These are phyloP conservation scores for Ceratosolen solmsi DNA, from an alignment of 1,140 invertebrate genomes.

Conservation along the genomic window DNA sequence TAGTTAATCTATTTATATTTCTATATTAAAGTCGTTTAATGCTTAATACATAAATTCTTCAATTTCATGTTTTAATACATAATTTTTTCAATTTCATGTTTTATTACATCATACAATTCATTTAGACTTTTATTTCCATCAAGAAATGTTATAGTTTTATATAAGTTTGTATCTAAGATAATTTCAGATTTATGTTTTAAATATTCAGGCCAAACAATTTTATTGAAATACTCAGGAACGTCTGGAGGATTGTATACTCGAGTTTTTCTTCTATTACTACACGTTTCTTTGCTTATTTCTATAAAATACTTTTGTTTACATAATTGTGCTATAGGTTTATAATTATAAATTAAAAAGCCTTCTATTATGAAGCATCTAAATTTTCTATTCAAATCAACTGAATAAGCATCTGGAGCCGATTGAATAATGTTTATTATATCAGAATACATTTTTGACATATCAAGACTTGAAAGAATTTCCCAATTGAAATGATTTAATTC, in stretches of 20 bases:
- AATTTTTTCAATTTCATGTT: constrained; percentile 58
- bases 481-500: constrained; percentile 85
- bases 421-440: constrained; percentile 72
- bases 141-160: constrained; percentile 61
- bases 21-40: too few relatives aligned
- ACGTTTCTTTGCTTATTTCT: constrained; percentile 79
- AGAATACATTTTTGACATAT: constrained; percentile 82
- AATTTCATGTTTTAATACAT: too few relatives aligned
- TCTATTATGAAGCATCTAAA: constrained; percentile 81
- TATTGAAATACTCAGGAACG: constrained; percentile 85
- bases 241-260: constrained; percentile 85
- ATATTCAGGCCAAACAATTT: constrained; percentile 85
- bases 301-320: constrained; percentile 84
- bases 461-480: constrained; percentile 81
- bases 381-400: constrained; percentile 34
- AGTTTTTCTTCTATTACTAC: constrained; percentile 75
- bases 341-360: constrained; percentile 84
- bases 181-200: constrained; percentile 66
- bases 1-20: too few relatives aligned
- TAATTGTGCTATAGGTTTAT: constrained; percentile 77
- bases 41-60: too few relatives aligned
- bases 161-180: constrained; percentile 55
- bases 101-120: constrained; percentile 61
- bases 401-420: not conserved
- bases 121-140: constrained; percentile 62